Evolutionary conservation across 2,888 invertebrate species (phyloP).

Genomic region (Mycogona germanica): DNA sequence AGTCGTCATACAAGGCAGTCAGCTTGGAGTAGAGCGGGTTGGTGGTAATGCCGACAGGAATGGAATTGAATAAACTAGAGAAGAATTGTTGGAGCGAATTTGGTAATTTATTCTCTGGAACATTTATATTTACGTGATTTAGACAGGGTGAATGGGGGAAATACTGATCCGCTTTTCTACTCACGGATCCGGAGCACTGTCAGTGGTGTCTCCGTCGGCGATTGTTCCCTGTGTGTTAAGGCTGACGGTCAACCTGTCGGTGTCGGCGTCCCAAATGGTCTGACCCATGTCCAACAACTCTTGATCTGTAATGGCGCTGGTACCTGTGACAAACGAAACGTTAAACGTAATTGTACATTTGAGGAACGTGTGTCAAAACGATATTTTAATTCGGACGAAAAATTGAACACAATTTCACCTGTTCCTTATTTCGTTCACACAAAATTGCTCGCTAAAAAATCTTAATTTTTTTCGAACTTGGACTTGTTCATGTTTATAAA

Average conservation of each 20-base stretch:
- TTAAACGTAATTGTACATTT: background rate
- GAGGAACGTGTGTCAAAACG: background rate
- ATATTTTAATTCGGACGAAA: background rate
- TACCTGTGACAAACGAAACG: background rate
- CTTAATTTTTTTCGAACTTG: too few species aligned
- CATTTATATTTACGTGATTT: background rate
- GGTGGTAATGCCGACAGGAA: constrained; percentile 34
- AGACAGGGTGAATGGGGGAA: background rate
- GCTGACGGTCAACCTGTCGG: background rate
- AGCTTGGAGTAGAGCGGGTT: constrained; percentile 56
- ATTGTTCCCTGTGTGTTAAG: constrained; percentile 52
- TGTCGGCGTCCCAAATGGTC: constrained; percentile 11
- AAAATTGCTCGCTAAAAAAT: too few species aligned
- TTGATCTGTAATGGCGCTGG: constrained; percentile 2
- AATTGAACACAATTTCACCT: background rate
- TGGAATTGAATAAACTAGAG: constrained; percentile 51
- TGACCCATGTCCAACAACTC: constrained; percentile 8
- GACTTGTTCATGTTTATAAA: too few species aligned
- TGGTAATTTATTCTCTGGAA: background rate
- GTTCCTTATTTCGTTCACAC: too few species aligned
- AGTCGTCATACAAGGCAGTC: constrained; percentile 67
- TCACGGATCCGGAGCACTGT: constrained; percentile 65
- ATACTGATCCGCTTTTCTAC: constrained; percentile 29
- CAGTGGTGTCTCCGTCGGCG: constrained; percentile 50
- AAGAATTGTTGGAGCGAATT: constrained; percentile 23